A percentile compares a stretch with the other conserved stretches of the same genome.
Conservation (phyloP, 2,888 invertebrate genomes). For the Diplolepis rosae region DNA sequence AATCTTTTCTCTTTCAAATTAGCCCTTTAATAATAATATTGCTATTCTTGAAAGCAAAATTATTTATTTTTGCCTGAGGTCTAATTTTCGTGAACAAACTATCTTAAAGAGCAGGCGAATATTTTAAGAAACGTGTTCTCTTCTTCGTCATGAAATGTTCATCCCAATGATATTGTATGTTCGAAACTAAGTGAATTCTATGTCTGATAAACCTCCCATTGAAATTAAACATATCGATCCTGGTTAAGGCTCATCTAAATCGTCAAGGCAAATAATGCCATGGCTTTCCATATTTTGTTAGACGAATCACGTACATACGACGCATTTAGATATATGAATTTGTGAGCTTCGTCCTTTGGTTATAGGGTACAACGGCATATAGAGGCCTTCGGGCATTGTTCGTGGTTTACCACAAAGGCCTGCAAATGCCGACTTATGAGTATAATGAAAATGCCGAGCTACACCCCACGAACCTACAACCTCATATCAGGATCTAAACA, state of each 20-base stretch:
- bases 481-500: slow-evolving; percentile 59
- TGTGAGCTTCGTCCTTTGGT: neutral
- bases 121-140: too few relatives aligned
- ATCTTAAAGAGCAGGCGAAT: too few relatives aligned
- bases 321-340: slow-evolving; percentile 7
- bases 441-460: slow-evolving; percentile 65
- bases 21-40: too few relatives aligned
- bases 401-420: slow-evolving; percentile 71
- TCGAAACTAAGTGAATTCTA: neutral
- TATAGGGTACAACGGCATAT: slow-evolving; percentile 8
- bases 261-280: slow-evolving; percentile 2
- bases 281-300: slow-evolving; percentile 27
- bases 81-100: too few relatives aligned
- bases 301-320: neutral
- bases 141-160: neutral
- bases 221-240: slow-evolving; percentile 22
- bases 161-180: neutral
- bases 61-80: too few relatives aligned
- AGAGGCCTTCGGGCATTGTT: slow-evolving; percentile 56
- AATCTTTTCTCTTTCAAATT: too few relatives aligned
- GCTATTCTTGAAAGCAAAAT: too few relatives aligned
- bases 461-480: slow-evolving; percentile 47
- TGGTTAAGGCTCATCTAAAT: neutral
- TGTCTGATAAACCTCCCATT: neutral
- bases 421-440: slow-evolving; percentile 70